These are phyloP conservation scores for Oryzias curvinotus DNA, from an alignment of 2,113 vertebrate species.

Conservation along the genomic window DNA sequence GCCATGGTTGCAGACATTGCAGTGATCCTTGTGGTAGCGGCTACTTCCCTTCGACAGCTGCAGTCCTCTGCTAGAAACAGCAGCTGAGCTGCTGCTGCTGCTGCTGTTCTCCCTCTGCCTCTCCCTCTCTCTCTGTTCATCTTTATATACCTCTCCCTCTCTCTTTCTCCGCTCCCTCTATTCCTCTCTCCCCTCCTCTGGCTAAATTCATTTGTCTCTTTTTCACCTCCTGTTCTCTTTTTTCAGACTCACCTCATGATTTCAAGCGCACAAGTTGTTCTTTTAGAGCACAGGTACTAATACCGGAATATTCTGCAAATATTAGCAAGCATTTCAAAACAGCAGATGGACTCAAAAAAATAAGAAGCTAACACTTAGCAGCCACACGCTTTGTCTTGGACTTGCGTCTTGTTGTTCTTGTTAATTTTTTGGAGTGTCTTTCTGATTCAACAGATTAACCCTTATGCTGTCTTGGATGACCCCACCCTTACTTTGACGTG, in stretches of 20 bases:
- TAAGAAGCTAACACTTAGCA: no score
- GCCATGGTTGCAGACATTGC: constrained; percentile 34
- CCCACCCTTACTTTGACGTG: no score
- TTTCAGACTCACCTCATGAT: constrained; percentile 19
- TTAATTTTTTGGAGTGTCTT: no score
- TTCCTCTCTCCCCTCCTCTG: constrained; percentile 2
- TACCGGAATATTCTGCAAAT: no score
- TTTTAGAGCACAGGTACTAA: no score
- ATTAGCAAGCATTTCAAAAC: no score
- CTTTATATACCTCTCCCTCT: background rate
- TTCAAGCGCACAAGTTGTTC: background rate
- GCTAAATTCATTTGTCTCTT: background rate
- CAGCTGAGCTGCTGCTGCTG: constrained; percentile 35
- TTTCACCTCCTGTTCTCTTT: background rate
- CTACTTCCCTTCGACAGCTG: constrained; percentile 19
- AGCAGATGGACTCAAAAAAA: no score
- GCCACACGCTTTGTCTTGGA: no score
- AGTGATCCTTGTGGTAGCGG: constrained; percentile 53
- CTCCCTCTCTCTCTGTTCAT: background rate
- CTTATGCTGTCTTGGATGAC: no score
- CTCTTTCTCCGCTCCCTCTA: constrained; percentile 1
- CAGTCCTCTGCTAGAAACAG: constrained; percentile 24
- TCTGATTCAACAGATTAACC: no score
- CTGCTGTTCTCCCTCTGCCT: background rate
- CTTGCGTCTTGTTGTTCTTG: no score